Evolutionary conservation across 1,140 invertebrate genomes (phyloP).

Genomic region (Lepidotrigona ventralis): DNA sequence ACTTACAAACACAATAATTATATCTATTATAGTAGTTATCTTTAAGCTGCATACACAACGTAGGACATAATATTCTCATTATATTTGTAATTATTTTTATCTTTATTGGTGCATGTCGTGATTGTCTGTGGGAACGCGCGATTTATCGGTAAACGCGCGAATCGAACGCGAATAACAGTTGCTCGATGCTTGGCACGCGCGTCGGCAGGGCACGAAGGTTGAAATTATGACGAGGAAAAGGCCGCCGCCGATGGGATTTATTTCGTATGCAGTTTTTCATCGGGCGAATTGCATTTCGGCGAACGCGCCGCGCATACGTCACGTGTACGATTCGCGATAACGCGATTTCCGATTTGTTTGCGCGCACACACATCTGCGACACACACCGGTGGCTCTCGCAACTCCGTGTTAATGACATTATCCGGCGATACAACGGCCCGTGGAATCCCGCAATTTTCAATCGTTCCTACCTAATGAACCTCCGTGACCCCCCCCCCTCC

Average conservation of each 20-base stretch:
- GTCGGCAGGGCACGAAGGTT: neutral
- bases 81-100: no score
- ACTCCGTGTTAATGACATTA: constrained; percentile 23
- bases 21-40: no score
- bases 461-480: constrained; percentile 13
- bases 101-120: no score
- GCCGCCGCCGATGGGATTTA: neutral
- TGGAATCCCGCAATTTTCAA: constrained; percentile 2
- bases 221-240: constrained; percentile 13
- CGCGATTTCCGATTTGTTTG: constrained; percentile 30
- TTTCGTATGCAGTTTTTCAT: constrained; percentile 20
- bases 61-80: no score
- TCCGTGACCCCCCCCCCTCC: neutral
- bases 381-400: no score
- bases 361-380: constrained; percentile 1
- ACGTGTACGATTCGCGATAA: constrained; percentile 4
- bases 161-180: neutral
- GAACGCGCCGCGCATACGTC: constrained; percentile 8
- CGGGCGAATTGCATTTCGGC: constrained; percentile 22
- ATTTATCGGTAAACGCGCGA: neutral
- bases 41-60: no score
- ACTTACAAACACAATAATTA: no score
- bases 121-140: neutral
- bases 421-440: neutral
- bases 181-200: neutral